These are phyloP conservation scores for Neodon shergylaensis DNA, from an alignment of 2,113 vertebrate genomes.

Conservation along the genomic window DNA sequence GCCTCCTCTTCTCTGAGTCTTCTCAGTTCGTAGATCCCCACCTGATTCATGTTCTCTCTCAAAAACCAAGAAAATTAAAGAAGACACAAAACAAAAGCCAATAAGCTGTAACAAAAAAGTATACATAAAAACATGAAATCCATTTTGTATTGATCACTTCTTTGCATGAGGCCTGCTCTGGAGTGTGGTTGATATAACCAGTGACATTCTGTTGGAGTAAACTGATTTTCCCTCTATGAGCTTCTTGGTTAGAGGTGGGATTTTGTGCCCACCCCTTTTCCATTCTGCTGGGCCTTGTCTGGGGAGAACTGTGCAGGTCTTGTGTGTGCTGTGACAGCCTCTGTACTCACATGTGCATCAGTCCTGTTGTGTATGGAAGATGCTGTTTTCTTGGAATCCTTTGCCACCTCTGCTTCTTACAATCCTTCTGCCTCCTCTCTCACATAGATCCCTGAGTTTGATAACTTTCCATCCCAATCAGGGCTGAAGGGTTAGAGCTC, in stretches of 20 bases:
- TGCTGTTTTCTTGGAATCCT: not conserved
- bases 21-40: not conserved
- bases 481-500: not conserved
- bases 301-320: not conserved
- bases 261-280: not conserved
- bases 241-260: not conserved
- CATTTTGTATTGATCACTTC: not conserved
- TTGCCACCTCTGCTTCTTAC: no score
- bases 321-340: not conserved
- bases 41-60: not conserved
- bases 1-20: not conserved
- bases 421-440: not conserved
- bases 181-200: not conserved
- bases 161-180: not conserved
- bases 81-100: not conserved
- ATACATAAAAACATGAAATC: not conserved
- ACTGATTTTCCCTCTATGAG: not conserved
- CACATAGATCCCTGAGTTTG: not conserved
- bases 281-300: not conserved
- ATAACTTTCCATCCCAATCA: not conserved
- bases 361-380: not conserved
- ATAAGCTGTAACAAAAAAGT: not conserved
- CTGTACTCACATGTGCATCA: not conserved
- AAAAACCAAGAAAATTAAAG: not conserved
- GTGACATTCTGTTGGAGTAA: not conserved